Percentiles rank a stretch among this genome's conserved stretches.
Evolutionary conservation across 1,140 invertebrate species (phyloP).

Genomic region (Drosophila santomea): DNA sequence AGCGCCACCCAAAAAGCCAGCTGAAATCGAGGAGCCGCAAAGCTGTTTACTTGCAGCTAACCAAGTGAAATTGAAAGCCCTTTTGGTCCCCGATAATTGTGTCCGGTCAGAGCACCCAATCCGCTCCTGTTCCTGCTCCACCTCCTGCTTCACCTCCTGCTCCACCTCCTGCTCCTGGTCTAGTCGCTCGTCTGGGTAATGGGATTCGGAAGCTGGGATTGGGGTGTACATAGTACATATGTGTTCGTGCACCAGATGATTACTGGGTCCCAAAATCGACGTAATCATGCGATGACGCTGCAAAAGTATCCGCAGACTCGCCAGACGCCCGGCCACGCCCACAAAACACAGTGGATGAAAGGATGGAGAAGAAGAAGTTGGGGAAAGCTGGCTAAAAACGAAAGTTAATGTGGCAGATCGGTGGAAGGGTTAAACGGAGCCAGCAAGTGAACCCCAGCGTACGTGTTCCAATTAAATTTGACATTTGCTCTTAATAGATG

Average conservation of each 20-base stretch:
- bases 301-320: constrained; percentile 49
- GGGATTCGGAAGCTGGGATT: constrained; percentile 12
- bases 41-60: constrained; percentile 77
- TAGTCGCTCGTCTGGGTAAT: constrained; percentile 49
- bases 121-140: neutral
- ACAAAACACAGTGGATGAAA: neutral
- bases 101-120: constrained; percentile 43
- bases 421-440: constrained; percentile 59
- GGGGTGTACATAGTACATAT: constrained; percentile 9
- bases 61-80: constrained; percentile 80
- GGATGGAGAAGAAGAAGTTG: constrained; percentile 8
- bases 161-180: constrained; percentile 1
- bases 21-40: constrained; percentile 28
- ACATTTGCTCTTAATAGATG: constrained; percentile 72
- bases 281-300: constrained; percentile 77
- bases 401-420: constrained; percentile 77
- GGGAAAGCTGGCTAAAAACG: constrained; percentile 37
- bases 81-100: constrained; percentile 67
- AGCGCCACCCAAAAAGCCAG: constrained; percentile 35
- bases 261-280: constrained; percentile 62
- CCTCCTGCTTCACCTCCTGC: no score
- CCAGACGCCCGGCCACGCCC: constrained; percentile 37
- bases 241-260: constrained; percentile 62
- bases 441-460: constrained; percentile 30
- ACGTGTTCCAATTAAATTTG: constrained; percentile 77